phyloP scores from a whole-genome alignment of 2,888 invertebrate genomes.

The Drosophila tripunctata region DNA sequence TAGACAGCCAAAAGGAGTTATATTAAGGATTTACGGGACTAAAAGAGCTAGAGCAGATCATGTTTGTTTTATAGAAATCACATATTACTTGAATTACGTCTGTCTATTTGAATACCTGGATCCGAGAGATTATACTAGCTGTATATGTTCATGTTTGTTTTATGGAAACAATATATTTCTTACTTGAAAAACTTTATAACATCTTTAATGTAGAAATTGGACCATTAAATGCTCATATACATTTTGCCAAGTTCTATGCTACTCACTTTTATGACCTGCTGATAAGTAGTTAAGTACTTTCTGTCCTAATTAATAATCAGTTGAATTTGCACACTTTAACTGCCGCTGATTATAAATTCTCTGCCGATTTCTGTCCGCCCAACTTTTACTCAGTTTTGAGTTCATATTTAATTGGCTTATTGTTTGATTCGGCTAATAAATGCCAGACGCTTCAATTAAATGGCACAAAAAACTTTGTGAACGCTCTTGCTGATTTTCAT shows the following conservation, averaged over 20 bases:
- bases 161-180: too few relatives aligned
- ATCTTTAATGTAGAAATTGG: too few relatives aligned
- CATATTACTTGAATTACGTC: too few relatives aligned
- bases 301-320: not conserved
- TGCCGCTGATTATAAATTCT: constrained; percentile 20
- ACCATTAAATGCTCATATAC: too few relatives aligned
- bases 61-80: too few relatives aligned
- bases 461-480: constrained; percentile 38
- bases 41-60: too few relatives aligned
- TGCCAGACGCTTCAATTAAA: constrained; percentile 54
- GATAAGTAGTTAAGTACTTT: not conserved
- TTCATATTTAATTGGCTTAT: constrained; percentile 51
- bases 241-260: not conserved
- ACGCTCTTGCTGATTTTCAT: constrained; percentile 7
- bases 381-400: not conserved
- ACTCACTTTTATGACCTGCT: not conserved
- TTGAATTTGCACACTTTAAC: constrained; percentile 46
- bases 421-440: constrained; percentile 58
- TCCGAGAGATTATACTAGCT: too few relatives aligned
- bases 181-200: too few relatives aligned
- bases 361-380: not conserved
- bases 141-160: too few relatives aligned
- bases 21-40: too few relatives aligned
- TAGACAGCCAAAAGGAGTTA: too few relatives aligned
- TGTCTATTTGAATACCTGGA: too few relatives aligned